phyloP scores from a whole-genome alignment of 2,888 invertebrate genomes.

The Fissipunctia ypsillon region DNA sequence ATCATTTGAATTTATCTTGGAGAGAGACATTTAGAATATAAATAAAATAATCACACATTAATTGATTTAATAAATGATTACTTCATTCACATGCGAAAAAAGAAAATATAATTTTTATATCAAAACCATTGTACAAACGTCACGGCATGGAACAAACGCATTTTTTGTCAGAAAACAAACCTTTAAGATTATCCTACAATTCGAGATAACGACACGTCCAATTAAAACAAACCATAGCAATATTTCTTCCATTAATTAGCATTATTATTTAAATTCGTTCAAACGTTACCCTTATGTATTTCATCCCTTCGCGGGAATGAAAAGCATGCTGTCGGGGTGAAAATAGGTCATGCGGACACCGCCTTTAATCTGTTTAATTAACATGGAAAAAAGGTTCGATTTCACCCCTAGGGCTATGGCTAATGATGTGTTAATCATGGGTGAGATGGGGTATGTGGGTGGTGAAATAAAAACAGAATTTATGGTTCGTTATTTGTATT shows the following conservation, averaged over 20 bases:
- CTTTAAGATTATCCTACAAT: background rate
- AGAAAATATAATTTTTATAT: no score
- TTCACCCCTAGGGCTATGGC: conserved; percentile 76
- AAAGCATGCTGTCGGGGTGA: conserved; percentile 80
- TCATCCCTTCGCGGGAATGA: conserved; percentile 68
- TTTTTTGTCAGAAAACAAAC: no score
- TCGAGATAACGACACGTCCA: conserved; percentile 69
- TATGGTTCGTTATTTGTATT: conserved; percentile 7
- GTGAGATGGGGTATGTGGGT: conserved; percentile 52
- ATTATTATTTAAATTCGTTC: conserved; percentile 86
- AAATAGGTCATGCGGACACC: conserved; percentile 87
- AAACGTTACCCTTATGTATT: conserved; percentile 70
- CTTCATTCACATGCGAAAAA: no score
- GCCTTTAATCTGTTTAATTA: conserved; percentile 88
- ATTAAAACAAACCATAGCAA: conserved; percentile 77
- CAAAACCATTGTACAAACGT: no score
- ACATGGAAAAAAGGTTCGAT: conserved; percentile 87
- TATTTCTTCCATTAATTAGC: conserved; percentile 87
- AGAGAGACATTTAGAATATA: background rate
- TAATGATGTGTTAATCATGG: conserved; percentile 86
- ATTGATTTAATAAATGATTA: no score
- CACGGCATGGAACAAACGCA: no score
- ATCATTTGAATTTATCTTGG: background rate
- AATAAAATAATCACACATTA: background rate
- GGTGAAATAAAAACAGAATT: conserved; percentile 37